Percentiles rank a stretch among this genome's conserved stretches.
Evolutionary conservation across 2,113 vertebrate genomes (phyloP).

Genomic region (Delphinapterus leucas): DNA sequence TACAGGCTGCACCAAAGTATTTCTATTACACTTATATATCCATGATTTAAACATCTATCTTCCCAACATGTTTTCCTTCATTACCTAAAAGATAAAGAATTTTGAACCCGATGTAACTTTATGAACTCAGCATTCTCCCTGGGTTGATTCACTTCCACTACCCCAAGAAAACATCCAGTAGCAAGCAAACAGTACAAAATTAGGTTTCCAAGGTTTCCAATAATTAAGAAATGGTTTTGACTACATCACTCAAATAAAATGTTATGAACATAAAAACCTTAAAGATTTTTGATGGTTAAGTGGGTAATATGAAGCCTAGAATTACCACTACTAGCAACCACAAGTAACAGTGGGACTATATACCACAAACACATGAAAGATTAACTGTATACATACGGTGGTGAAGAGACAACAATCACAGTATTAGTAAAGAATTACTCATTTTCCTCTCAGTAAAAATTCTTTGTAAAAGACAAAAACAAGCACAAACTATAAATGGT

Average conservation of each 20-base stretch:
- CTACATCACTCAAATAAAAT: slow-evolving; percentile 70
- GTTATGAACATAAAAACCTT: slow-evolving; percentile 56
- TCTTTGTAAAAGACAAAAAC: slow-evolving; percentile 24
- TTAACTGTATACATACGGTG: slow-evolving; percentile 49
- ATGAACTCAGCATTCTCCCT: neutral
- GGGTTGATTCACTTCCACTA: neutral
- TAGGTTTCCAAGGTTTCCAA: slow-evolving; percentile 72
- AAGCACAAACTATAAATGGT: slow-evolving; percentile 11
- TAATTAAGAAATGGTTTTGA: slow-evolving; percentile 67
- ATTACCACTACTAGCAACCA: slow-evolving; percentile 70
- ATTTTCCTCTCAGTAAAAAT: slow-evolving; percentile 23
- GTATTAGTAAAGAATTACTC: slow-evolving; percentile 30
- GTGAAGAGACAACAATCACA: slow-evolving; percentile 45
- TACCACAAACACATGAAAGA: slow-evolving; percentile 52
- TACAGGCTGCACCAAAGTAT: neutral
- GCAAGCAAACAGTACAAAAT: slow-evolving; percentile 60
- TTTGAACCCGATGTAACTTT: neutral
- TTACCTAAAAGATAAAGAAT: slow-evolving; percentile 40
- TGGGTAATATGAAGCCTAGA: slow-evolving; percentile 65
- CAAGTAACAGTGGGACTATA: slow-evolving; percentile 61
- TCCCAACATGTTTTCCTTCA: slow-evolving; percentile 5
- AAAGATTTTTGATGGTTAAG: slow-evolving; percentile 53
- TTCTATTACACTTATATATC: neutral
- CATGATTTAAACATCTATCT: slow-evolving; percentile 31
- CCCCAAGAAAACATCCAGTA: slow-evolving; percentile 28